phyloP scores from a whole-genome alignment of 2,888 invertebrate genomes.

The Ectropis crepuscularia region DNA sequence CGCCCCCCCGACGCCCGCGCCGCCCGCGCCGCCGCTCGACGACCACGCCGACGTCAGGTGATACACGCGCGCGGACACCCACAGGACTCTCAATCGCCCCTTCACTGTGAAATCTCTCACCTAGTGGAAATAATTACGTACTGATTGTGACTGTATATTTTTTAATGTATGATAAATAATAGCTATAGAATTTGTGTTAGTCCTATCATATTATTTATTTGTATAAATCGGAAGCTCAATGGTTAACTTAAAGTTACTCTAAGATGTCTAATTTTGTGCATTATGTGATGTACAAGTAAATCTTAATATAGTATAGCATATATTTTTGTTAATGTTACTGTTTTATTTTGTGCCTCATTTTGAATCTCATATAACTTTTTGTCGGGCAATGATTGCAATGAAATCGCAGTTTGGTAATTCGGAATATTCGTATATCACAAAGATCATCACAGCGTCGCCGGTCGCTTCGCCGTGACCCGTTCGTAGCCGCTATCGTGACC shows the following conservation, averaged over 20 bases:
- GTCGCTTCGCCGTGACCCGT: constrained; percentile 10
- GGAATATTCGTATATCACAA: constrained; percentile 58
- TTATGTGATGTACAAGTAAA: constrained; percentile 74
- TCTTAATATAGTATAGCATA: constrained; percentile 66
- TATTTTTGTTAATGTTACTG: constrained; percentile 76
- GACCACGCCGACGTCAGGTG: constrained; percentile 96
- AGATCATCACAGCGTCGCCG: constrained; percentile 48
- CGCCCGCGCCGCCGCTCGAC: constrained; percentile 40
- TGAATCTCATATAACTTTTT: constrained; percentile 76
- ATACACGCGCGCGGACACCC: constrained; percentile 79
- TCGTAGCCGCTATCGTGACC: not conserved
- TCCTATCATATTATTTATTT: constrained; percentile 78
- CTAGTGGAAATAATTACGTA: constrained; percentile 53
- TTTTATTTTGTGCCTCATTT: constrained; percentile 78
- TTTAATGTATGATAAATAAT: constrained; percentile 51
- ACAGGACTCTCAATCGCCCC: constrained; percentile 28
- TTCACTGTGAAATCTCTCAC: constrained; percentile 58
- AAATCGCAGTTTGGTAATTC: constrained; percentile 32
- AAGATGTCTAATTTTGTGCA: constrained; percentile 73
- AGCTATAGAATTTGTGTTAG: constrained; percentile 52
- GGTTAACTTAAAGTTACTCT: constrained; percentile 81
- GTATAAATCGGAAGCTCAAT: constrained; percentile 84
- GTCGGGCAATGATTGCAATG: constrained; percentile 48
- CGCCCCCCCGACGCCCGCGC: constrained; percentile 23
- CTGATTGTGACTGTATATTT: constrained; percentile 66